These are phyloP conservation scores for Eulemur rufifrons DNA, from an alignment of 2,113 vertebrate species.

Conservation along the genomic window DNA sequence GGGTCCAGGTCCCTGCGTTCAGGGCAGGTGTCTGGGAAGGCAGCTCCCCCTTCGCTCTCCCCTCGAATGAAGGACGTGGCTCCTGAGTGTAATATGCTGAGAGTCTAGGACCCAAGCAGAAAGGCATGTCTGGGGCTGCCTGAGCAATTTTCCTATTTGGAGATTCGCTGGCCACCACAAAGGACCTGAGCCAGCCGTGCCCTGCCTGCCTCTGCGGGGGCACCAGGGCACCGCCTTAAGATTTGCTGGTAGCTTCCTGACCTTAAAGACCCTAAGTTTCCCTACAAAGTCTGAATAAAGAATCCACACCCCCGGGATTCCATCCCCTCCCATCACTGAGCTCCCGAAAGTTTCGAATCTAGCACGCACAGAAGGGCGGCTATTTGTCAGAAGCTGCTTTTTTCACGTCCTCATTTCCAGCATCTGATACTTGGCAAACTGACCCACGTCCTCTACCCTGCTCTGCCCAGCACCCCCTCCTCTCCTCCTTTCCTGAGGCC, in stretches of 20 bases:
- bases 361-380: fast-evolving
- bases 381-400: neutral
- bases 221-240: neutral
- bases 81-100: neutral
- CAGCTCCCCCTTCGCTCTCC: neutral
- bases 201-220: neutral
- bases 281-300: neutral
- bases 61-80: neutral
- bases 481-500: too few relatives aligned
- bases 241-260: neutral
- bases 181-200: neutral
- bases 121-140: neutral
- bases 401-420: neutral
- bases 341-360: neutral
- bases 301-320: neutral
- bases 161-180: neutral
- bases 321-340: neutral
- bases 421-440: neutral
- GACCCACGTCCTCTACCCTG: neutral
- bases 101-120: neutral
- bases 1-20: neutral
- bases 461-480: neutral
- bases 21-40: neutral
- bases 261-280: neutral
- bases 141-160: neutral